A percentile compares a stretch with the other conserved stretches of the same genome.
Evolutionary conservation across 2,888 invertebrate genomes (phyloP).

Genomic region (Molorchus minor): DNA sequence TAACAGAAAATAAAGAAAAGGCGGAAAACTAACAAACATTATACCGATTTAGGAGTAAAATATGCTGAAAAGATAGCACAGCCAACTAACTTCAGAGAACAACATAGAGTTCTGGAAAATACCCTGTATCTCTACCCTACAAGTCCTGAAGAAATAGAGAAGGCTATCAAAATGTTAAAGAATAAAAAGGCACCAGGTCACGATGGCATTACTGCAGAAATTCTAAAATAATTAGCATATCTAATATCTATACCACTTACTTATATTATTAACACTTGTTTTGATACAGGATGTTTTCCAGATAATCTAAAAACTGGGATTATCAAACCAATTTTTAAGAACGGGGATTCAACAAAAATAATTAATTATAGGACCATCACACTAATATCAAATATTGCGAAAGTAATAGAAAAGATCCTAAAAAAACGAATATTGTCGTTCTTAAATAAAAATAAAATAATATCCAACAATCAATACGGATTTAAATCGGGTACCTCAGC

Average conservation of each 20-base stretch:
- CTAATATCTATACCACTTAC: not conserved
- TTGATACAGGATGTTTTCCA: not conserved
- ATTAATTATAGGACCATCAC: not conserved
- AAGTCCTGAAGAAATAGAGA: too few relatives aligned
- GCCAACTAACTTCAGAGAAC: too few relatives aligned
- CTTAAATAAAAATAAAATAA: not conserved
- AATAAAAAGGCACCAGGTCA: too few relatives aligned
- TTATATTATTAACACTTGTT: not conserved
- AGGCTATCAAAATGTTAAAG: too few relatives aligned
- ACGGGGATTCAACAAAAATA: not conserved
- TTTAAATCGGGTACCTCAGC: not conserved
- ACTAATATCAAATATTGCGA: not conserved
- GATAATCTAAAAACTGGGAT: not conserved
- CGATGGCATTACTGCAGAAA: too few relatives aligned
- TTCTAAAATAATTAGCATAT: not conserved
- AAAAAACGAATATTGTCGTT: not conserved
- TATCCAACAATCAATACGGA: not conserved
- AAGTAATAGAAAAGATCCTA: not conserved
- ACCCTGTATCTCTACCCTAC: too few relatives aligned
- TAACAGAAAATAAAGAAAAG: too few relatives aligned
- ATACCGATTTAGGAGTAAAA: too few relatives aligned
- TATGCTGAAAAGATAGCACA: too few relatives aligned
- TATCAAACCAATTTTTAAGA: not conserved
- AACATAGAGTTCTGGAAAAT: too few relatives aligned
- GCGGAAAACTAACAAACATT: too few relatives aligned